These are phyloP conservation scores for Globicephala melas DNA, from an alignment of 2,113 vertebrate species.

Conservation along the genomic window DNA sequence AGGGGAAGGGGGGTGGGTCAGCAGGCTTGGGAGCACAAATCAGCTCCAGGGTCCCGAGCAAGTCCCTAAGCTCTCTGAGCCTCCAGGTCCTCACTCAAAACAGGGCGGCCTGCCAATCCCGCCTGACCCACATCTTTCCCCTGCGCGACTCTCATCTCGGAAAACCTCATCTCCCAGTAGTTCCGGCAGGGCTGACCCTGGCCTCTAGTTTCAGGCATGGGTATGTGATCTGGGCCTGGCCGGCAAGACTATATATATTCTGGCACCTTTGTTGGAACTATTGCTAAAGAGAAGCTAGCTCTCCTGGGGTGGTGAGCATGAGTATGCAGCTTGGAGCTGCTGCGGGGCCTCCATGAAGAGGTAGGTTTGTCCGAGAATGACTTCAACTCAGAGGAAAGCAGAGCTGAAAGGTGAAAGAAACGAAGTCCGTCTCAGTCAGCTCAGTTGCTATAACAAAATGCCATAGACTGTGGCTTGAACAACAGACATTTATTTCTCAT, in stretches of 20 bases:
- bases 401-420: neutral
- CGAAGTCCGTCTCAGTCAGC: neutral
- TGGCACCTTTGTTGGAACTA: neutral
- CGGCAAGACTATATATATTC: neutral
- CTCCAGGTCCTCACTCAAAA: neutral
- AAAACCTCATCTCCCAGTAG: neutral
- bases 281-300: neutral
- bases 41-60: neutral
- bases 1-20: neutral
- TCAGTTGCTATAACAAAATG: neutral
- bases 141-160: neutral
- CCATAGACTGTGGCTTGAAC: neutral
- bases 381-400: neutral
- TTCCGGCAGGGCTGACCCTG: too few relatives aligned
- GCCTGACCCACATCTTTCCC: neutral
- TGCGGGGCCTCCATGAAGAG: neutral
- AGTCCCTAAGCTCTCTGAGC: neutral
- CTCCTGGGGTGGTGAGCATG: neutral
- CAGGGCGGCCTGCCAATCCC: neutral
- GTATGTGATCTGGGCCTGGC: neutral
- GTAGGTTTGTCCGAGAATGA: neutral
- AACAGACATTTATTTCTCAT: neutral
- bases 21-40: neutral
- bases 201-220: neutral
- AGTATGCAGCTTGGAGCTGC: neutral